A percentile compares a stretch with the other conserved stretches of the same genome.
Evolutionary conservation across 2,797 vertebrate genomes (phyloP).

Genomic region (Orestias chungarensis): DNA sequence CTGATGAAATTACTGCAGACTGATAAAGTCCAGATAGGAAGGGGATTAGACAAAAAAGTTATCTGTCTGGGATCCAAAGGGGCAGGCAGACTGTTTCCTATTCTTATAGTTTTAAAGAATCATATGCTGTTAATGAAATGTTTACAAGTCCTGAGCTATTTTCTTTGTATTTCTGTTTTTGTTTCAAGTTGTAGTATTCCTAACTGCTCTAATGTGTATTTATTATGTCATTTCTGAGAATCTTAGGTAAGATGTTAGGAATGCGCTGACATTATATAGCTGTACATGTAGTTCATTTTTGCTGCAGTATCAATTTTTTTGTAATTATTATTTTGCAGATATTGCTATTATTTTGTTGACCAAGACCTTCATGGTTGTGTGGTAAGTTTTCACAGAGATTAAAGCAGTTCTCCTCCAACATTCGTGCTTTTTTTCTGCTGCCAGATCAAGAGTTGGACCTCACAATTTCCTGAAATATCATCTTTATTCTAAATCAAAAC

Average conservation of each 20-base stretch:
- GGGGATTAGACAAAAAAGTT: slow-evolving; percentile 51
- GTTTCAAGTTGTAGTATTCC: no score
- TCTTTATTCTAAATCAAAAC: slow-evolving; percentile 49
- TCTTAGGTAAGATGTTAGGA: neutral
- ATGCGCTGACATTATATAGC: neutral
- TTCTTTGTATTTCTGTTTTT: no score
- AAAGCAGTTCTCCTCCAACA: slow-evolving; percentile 45
- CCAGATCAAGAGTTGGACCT: slow-evolving; percentile 29
- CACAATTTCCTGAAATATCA: slow-evolving; percentile 22
- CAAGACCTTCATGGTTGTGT: slow-evolving; percentile 54
- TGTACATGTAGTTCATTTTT: no score
- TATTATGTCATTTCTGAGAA: neutral
- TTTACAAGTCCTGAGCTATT: no score
- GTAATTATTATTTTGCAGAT: slow-evolving; percentile 27
- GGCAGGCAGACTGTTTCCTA: neutral
- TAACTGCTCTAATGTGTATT: neutral
- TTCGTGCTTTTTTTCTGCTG: slow-evolving; percentile 20
- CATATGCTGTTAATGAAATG: no score
- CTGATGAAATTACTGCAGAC: slow-evolving; percentile 42
- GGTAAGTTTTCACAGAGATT: slow-evolving; percentile 50
- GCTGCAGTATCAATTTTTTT: neutral
- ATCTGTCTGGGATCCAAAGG: slow-evolving; percentile 41
- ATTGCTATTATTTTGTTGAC: slow-evolving; percentile 59
- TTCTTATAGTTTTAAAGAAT: neutral
- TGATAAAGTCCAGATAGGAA: slow-evolving; percentile 64